Conservation (phyloP, 2,797 vertebrate species). For the Rhinella marina region DNA sequence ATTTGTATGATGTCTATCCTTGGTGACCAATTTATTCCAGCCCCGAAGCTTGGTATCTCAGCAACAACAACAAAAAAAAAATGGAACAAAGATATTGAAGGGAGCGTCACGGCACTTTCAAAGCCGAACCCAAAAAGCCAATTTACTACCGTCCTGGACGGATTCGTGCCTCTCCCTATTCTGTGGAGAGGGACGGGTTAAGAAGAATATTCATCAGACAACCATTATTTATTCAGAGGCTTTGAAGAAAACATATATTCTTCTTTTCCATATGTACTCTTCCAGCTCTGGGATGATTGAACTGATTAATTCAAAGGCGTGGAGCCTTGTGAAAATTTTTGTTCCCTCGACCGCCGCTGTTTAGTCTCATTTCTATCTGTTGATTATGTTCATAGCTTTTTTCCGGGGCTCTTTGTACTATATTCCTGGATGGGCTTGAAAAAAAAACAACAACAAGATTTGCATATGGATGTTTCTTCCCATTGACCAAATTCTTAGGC, state of each 20-base stretch:
- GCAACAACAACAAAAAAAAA: conserved; percentile 29
- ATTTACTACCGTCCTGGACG: conserved; percentile 31
- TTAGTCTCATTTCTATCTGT: conserved; percentile 45
- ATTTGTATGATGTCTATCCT: conserved; percentile 41
- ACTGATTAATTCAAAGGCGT: conserved; percentile 54
- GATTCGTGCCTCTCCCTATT: background rate
- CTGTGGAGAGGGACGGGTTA: background rate
- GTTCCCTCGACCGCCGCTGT: conserved; percentile 26
- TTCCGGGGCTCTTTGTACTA: conserved; percentile 31
- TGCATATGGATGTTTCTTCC: conserved; percentile 55
- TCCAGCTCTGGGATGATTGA: conserved; percentile 35
- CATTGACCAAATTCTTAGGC: conserved; percentile 46
- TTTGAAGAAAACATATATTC: conserved; percentile 42
- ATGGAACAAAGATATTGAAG: conserved; percentile 23
- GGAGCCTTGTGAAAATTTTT: conserved; percentile 25
- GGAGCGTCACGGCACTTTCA: background rate
- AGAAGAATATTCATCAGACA: background rate
- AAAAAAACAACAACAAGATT: conserved; percentile 33
- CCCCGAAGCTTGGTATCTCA: conserved; percentile 38
- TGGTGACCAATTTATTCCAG: conserved; percentile 51
- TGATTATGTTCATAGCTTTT: conserved; percentile 47
- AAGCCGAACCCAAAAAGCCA: conserved; percentile 33
- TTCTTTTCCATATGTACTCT: conserved; percentile 38
- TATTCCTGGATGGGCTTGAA: conserved; percentile 37
- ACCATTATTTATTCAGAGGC: conserved; percentile 26